A percentile compares a stretch with the other conserved stretches of the same genome.
Evolutionary conservation across 2,113 vertebrate genomes (phyloP).

Genomic region (Notiomystis cincta): DNA sequence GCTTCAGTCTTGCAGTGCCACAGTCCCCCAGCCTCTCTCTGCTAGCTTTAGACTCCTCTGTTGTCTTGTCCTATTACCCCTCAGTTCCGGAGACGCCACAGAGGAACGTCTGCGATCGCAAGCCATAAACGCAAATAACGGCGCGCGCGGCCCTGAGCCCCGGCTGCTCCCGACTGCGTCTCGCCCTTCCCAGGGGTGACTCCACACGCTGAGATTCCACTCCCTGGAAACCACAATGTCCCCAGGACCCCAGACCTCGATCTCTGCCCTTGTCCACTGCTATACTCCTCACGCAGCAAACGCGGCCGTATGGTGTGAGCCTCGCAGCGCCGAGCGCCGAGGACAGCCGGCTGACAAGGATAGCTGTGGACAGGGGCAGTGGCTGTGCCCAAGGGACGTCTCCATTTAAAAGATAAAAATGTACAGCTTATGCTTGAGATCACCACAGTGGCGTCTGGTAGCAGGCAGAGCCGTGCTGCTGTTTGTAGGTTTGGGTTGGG

Average conservation of each 20-base stretch:
- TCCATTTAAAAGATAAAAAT: constrained; percentile 57
- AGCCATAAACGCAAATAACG: not conserved
- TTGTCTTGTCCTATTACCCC: constrained; percentile 8
- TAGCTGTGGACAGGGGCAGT: constrained; percentile 62
- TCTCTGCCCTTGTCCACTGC: constrained; percentile 56
- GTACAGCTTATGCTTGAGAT: constrained; percentile 62
- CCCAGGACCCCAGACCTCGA: constrained; percentile 40
- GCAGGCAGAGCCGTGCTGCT: not conserved
- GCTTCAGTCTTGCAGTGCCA: not conserved
- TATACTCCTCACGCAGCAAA: constrained; percentile 15
- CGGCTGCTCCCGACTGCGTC: not conserved
- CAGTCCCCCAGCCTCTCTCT: not conserved
- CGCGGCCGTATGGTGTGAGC: constrained; percentile 20
- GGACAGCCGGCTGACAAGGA: constrained; percentile 52
- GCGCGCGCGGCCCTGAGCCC: not conserved
- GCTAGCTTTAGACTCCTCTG: not conserved
- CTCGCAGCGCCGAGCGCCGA: constrained; percentile 2
- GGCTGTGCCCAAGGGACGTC: constrained; percentile 48
- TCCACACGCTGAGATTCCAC: not conserved
- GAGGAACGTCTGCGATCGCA: not conserved
- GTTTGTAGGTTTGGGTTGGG: not conserved
- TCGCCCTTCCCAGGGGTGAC: not conserved
- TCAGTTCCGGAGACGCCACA: not conserved
- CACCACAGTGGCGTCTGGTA: constrained; percentile 26
- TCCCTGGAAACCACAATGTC: constrained; percentile 33